Evolutionary conservation across 2,113 vertebrate genomes (phyloP).

Genomic region (Platycercus adscitus): DNA sequence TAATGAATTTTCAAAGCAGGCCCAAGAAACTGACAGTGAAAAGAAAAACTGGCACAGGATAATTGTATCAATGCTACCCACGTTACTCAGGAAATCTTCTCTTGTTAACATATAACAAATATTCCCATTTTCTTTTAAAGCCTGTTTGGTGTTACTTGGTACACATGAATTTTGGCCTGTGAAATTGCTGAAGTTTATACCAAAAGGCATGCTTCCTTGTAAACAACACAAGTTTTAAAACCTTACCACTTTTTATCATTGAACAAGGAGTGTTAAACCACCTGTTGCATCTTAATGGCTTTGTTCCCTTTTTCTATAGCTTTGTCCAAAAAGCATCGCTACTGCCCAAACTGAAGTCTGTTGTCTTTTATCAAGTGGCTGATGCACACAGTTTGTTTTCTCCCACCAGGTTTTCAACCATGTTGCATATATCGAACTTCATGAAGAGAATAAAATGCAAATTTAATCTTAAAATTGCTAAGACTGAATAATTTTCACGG

Average conservation of each 20-base stretch:
- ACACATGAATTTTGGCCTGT: not conserved
- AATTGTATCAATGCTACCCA: not conserved
- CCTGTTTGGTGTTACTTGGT: not conserved
- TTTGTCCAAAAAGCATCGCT: too few species aligned
- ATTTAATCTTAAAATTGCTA: not conserved
- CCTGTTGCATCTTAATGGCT: not conserved
- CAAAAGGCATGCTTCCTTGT: not conserved
- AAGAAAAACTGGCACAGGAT: not conserved
- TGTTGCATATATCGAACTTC: not conserved
- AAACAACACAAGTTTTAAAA: not conserved
- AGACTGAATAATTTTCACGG: not conserved
- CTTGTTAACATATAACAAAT: not conserved
- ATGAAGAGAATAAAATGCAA: not conserved
- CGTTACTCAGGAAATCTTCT: not conserved
- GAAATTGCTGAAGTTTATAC: not conserved
- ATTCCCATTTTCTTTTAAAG: not conserved
- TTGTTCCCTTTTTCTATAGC: rapidly evolving
- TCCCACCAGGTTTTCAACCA: not conserved
- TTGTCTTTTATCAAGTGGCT: not conserved
- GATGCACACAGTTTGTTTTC: not conserved
- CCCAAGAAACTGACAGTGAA: not conserved
- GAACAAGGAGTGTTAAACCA: not conserved
- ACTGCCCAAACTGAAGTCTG: not conserved
- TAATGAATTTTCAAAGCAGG: not conserved
- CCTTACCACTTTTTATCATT: not conserved